These are phyloP conservation scores for Stenchaetothrips biformis DNA, from an alignment of 2,888 invertebrate species.

Conservation along the genomic window DNA sequence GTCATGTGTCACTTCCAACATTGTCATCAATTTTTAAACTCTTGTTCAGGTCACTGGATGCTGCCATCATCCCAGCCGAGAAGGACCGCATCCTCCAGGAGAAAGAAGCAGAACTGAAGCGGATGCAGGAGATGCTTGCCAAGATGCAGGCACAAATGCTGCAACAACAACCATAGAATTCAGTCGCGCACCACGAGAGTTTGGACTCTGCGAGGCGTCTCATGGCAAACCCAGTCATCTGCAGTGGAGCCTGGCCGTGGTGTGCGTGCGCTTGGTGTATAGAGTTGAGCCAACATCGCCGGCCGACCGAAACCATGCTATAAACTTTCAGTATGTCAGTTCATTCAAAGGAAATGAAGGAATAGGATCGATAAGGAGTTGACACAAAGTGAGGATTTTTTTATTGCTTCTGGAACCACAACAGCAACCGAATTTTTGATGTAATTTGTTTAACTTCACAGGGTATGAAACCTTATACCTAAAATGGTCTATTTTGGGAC, in stretches of 20 bases:
- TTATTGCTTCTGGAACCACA: background rate
- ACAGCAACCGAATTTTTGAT: background rate
- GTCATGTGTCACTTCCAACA: background rate
- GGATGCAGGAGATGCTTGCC: slow-evolving; percentile 93
- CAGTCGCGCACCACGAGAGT: slow-evolving; percentile 15
- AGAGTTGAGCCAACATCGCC: slow-evolving; percentile 24
- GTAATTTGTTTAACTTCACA: background rate
- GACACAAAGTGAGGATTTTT: background rate
- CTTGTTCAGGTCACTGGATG: background rate
- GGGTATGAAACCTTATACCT: background rate
- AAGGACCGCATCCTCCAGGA: slow-evolving; percentile 82
- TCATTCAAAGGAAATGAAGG: background rate
- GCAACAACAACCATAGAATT: slow-evolving; percentile 50
- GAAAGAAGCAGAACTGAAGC: slow-evolving; percentile 85
- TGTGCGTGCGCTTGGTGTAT: slow-evolving; percentile 20
- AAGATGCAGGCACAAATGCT: slow-evolving; percentile 96
- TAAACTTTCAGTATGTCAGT: slow-evolving; percentile 2
- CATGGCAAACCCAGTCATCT: background rate
- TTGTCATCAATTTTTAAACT: background rate
- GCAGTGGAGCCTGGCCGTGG: slow-evolving; percentile 23
- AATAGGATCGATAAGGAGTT: background rate
- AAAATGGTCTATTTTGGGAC: background rate
- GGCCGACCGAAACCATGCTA: slow-evolving; percentile 16
- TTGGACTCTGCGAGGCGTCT: slow-evolving; percentile 14
- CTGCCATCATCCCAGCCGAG: slow-evolving; percentile 49